phyloP scores from a whole-genome alignment of 2,797 vertebrate species.

The Zalophus californianus region DNA sequence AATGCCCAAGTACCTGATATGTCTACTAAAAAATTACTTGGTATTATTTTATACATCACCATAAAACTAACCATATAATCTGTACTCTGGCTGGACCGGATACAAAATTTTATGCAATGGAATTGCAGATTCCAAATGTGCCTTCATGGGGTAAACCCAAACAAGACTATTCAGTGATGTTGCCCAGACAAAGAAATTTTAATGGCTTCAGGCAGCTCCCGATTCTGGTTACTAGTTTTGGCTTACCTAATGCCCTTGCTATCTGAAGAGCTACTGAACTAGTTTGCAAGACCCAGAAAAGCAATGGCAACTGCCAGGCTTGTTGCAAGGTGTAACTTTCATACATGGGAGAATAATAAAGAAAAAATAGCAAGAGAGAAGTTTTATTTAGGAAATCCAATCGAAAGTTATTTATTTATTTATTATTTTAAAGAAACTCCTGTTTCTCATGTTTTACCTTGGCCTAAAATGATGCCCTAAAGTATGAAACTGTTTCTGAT shows the following conservation, averaged over 20 bases:
- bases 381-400: slow-evolving; percentile 54
- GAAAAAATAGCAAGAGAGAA: slow-evolving; percentile 45
- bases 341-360: slow-evolving; percentile 60
- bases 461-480: slow-evolving; percentile 48
- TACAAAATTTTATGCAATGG: background rate
- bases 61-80: slow-evolving; percentile 10
- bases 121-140: slow-evolving; percentile 7
- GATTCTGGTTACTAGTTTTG: slow-evolving; percentile 82
- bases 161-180: background rate
- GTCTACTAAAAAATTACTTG: background rate
- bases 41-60: background rate
- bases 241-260: slow-evolving; percentile 68
- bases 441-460: slow-evolving; percentile 35
- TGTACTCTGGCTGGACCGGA: background rate
- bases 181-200: slow-evolving; percentile 65
- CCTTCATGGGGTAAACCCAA: background rate
- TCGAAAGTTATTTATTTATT: background rate
- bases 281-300: slow-evolving; percentile 72
- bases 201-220: slow-evolving; percentile 65
- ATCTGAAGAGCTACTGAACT: slow-evolving; percentile 38
- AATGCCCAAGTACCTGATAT: background rate
- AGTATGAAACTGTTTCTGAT: slow-evolving; percentile 68
- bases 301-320: background rate
- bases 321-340: slow-evolving; percentile 66
- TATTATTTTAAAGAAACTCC: background rate